Evolutionary conservation across 2,888 invertebrate genomes (phyloP).

Genomic region (Pasiphila rectangulata): DNA sequence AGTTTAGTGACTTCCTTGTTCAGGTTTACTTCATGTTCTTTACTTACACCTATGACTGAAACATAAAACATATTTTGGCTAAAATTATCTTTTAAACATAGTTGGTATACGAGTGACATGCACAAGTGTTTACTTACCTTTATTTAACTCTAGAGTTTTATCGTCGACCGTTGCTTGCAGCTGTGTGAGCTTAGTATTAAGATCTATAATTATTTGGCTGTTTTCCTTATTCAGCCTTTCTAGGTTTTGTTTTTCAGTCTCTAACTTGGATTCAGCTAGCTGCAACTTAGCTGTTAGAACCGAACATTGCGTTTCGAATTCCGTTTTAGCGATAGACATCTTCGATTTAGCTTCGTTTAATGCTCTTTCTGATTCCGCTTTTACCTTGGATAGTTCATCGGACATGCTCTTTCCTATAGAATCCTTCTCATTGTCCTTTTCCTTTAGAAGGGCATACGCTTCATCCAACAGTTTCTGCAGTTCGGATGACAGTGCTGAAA

Average conservation of each 20-base stretch:
- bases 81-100: not conserved
- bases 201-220: slow-evolving; percentile 70
- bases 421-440: slow-evolving; percentile 77
- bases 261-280: slow-evolving; percentile 74
- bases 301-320: slow-evolving; percentile 81
- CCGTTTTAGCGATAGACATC: slow-evolving; percentile 83
- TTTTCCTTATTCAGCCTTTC: slow-evolving; percentile 74
- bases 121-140: slow-evolving; percentile 54
- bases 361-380: slow-evolving; percentile 76
- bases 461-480: slow-evolving; percentile 75
- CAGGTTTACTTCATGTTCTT: slow-evolving; percentile 73
- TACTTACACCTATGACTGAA: slow-evolving; percentile 68
- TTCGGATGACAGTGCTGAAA: slow-evolving; percentile 74
- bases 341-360: slow-evolving; percentile 81
- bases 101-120: not conserved
- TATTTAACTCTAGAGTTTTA: slow-evolving; percentile 74
- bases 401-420: slow-evolving; percentile 74
- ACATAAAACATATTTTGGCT: slow-evolving; percentile 25
- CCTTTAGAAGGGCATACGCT: slow-evolving; percentile 74
- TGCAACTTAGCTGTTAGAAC: slow-evolving; percentile 76
- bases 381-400: slow-evolving; percentile 67
- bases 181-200: slow-evolving; percentile 68
- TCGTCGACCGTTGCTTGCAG: slow-evolving; percentile 75
- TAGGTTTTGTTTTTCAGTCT: slow-evolving; percentile 69
- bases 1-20: slow-evolving; percentile 77